Base-by-base conservation (phyloP, 2,113 vertebrate species). In the Datnioides undecimradiatus region DNA sequence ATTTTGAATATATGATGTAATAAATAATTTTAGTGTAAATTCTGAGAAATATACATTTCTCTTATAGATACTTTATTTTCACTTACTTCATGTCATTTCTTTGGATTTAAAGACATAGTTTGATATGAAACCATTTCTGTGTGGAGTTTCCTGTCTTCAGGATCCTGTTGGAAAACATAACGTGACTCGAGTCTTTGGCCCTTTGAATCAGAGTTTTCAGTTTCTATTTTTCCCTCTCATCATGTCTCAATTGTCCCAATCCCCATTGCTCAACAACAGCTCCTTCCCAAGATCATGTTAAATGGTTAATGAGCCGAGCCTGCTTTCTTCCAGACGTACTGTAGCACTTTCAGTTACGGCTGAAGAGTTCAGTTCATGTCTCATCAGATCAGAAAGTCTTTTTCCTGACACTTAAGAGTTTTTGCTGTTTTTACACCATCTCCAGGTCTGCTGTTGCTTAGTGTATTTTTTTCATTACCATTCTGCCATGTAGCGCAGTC, bases 301-400 rank as follows among this genome's bases (percentile, higher is more conserved):
- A 75, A 74, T 72, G 70, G 36, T 82, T 86, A 88, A 88, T 83
- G 87, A 86, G 73, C 87, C 81, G 68, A 66, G 41, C 17, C 43
- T 33, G 40, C 43, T 82, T 67, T 78, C 76, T 57, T 54, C 52
- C 41, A 77, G 74, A 72, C 49, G 38, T 71, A 59, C 11, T 51
- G n/a, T 51, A 13, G n/a, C 75, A 70, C 58, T 80, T 87, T 73
- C 69, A 76, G n/a, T 85, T 73, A 62, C 46, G 67, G 72, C 49
- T 29, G 48, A 65, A 54, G 52, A 77, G 27, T 69, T 85, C 21
- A 9, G 11, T 40, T 64, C 48, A 31, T 48, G 11, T 82, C 46
- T 73, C 29, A 75, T 62, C 63, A 54, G 41, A 73, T 5, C 45
- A 67, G 36, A 48, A 34, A 67, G 33, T 27, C 2, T 65, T 66